Percentiles rank a stretch among this genome's conserved stretches.
These are phyloP conservation scores for Gopherus evgoodei DNA, from an alignment of 2,113 vertebrate species.

Conservation along the genomic window DNA sequence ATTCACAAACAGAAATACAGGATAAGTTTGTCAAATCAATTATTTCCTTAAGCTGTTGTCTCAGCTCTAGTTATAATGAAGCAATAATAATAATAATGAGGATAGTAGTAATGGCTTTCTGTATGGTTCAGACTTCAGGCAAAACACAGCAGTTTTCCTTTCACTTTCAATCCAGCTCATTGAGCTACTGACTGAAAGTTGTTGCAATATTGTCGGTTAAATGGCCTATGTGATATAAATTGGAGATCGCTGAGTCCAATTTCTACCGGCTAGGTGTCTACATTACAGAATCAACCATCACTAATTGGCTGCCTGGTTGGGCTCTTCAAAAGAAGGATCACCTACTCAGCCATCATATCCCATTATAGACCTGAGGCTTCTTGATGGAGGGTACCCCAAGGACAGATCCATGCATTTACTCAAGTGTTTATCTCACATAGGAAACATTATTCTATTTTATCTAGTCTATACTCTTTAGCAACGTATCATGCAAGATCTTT, in stretches of 20 bases:
- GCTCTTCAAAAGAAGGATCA: background rate
- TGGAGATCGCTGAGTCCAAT: background rate
- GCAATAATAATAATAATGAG: background rate
- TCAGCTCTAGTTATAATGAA: slow-evolving; percentile 16
- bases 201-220: background rate
- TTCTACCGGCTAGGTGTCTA: background rate
- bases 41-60: background rate
- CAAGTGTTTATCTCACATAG: background rate
- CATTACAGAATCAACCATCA: background rate
- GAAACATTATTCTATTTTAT: background rate
- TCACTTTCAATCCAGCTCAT: background rate
- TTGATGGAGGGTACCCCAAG: background rate
- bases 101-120: background rate
- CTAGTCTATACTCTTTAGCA: rapidly evolving
- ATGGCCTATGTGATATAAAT: background rate
- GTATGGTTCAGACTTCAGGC: background rate
- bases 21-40: background rate
- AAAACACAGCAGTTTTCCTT: background rate
- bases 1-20: slow-evolving; percentile 12
- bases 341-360: background rate
- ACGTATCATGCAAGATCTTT: background rate
- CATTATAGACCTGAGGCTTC: background rate
- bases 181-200: background rate
- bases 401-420: background rate
- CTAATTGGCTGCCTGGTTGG: background rate